Base-by-base conservation (phyloP, 30 jellyfish, hydroid and myxozoan species). In the Pseudorhiza aurosa region DNA sequence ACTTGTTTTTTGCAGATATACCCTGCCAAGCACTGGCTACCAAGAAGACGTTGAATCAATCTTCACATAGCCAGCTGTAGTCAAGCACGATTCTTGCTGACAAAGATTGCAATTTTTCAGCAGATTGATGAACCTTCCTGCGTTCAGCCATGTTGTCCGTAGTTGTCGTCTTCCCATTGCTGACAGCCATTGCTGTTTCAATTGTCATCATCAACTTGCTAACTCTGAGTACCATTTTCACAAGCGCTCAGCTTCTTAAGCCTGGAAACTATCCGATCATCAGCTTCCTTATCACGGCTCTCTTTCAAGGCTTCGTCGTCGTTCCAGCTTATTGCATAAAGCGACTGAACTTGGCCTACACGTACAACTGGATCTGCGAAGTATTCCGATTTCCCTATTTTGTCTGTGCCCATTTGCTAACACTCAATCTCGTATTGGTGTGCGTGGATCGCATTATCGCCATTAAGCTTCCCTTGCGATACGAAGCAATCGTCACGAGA, bases 391-490 rank as follows among this genome's bases (percentile, higher is more conserved):
- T 84, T 67, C 95, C 88, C 19, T 84, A 84, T 49, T 71, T 84
- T 51, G 72, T 84, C 17, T 84, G 95, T 49, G 76, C 79, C 31
- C 95, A 84, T 64, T 18, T 84, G 62, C 71, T 72, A 43, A 73
- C 80, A 0, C 36, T 84, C 50, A 84, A 47, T 46, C 59, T 84
- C 28, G 84, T 84, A 14, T 33, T 73, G 18, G 88, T 72, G 22
- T 64, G 95, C 42, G 22, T 84, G 22, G 95, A 84, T 58, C 87
- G 95, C 11, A 39, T 71, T 53, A 71, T 72, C 24, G 95, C 95
- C 14, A 73, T 75, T 25, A 72, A 53, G 33, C 43, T 51, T n/a
- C 88, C 95, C 19, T 65, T 84, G 50, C 81, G 88, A 33, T 84
- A 84, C 63, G 81, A 51, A 46, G 47, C 76, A 17, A 43, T 72